Conservation (phyloP, 1,140 invertebrate genomes). For the Hermatobates lingyangjiaoensis region DNA sequence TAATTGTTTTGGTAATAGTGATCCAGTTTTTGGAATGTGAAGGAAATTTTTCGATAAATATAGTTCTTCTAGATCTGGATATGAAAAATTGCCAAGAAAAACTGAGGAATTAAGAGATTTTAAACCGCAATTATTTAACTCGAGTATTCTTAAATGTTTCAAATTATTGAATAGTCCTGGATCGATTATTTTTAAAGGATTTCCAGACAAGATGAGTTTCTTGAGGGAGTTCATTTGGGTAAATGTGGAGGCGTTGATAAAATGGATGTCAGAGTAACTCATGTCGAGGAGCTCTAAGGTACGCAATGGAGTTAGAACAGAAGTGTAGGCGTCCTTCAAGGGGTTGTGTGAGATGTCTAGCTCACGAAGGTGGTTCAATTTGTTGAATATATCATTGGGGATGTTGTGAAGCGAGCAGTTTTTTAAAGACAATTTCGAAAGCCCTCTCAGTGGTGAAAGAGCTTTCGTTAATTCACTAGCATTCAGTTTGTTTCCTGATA, state of each 20-base stretch:
- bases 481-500: constrained; percentile 46
- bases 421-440: constrained; percentile 42
- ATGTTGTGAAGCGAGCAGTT: constrained; percentile 40
- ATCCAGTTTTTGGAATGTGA: constrained; percentile 26
- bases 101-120: constrained; percentile 38
- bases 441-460: constrained; percentile 38
- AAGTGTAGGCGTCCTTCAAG: constrained; percentile 43
- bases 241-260: constrained; percentile 43
- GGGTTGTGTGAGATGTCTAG: constrained; percentile 18
- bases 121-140: constrained; percentile 46
- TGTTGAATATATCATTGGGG: constrained; percentile 39
- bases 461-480: constrained; percentile 42
- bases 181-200: constrained; percentile 42
- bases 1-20: constrained; percentile 40
- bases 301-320: constrained; percentile 39
- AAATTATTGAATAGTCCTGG: constrained; percentile 45
- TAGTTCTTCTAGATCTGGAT: constrained; percentile 44
- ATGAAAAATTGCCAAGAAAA: constrained; percentile 42
- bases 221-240: constrained; percentile 46
- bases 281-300: constrained; percentile 48
- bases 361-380: constrained; percentile 34
- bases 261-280: constrained; percentile 47
- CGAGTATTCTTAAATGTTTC: constrained; percentile 40
- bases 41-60: constrained; percentile 46
- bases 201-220: constrained; percentile 43